Percentiles rank a stretch among this genome's conserved stretches.
Evolutionary conservation across 1,140 invertebrate genomes (phyloP).

Genomic region (Drosophila bocqueti): DNA sequence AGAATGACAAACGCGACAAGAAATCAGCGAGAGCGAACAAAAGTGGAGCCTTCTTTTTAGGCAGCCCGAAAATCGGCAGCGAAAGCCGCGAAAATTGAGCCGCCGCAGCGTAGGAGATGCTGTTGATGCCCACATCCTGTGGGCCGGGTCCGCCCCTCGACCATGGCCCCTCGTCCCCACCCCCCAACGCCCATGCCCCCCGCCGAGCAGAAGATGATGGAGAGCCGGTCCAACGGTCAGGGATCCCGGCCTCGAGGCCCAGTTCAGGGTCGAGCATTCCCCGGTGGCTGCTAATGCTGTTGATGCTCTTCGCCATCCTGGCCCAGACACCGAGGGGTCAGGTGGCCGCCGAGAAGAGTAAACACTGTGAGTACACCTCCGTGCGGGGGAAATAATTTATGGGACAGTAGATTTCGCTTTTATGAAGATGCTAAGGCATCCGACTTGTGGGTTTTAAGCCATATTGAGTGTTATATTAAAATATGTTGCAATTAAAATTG

Average conservation of each 20-base stretch:
- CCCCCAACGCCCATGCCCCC: constrained; percentile 11
- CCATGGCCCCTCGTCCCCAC: constrained; percentile 7
- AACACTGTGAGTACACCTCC: constrained; percentile 79
- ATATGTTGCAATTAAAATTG: neutral
- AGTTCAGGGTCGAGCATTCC: constrained; percentile 55
- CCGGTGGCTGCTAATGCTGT: constrained; percentile 80
- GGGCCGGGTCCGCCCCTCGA: constrained; percentile 74
- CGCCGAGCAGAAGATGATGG: constrained; percentile 27
- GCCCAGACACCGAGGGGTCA: constrained; percentile 70
- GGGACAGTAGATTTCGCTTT: neutral
- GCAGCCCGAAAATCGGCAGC: constrained; percentile 18
- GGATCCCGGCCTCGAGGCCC: constrained; percentile 9
- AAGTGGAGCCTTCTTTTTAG: constrained; percentile 54
- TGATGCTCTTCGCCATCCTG: constrained; percentile 73
- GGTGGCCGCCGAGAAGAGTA: constrained; percentile 83
- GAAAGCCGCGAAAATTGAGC: constrained; percentile 56
- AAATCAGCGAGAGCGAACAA: constrained; percentile 57
- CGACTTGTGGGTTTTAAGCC: neutral
- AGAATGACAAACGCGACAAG: constrained; percentile 64
- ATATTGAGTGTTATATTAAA: neutral
- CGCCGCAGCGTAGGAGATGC: constrained; percentile 54
- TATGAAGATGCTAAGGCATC: neutral
- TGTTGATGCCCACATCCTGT: constrained; percentile 83
- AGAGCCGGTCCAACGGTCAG: constrained; percentile 17
- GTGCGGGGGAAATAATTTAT: neutral